These are phyloP conservation scores for Hippocampus zosterae DNA, from an alignment of 2,113 vertebrate species.

Conservation along the genomic window DNA sequence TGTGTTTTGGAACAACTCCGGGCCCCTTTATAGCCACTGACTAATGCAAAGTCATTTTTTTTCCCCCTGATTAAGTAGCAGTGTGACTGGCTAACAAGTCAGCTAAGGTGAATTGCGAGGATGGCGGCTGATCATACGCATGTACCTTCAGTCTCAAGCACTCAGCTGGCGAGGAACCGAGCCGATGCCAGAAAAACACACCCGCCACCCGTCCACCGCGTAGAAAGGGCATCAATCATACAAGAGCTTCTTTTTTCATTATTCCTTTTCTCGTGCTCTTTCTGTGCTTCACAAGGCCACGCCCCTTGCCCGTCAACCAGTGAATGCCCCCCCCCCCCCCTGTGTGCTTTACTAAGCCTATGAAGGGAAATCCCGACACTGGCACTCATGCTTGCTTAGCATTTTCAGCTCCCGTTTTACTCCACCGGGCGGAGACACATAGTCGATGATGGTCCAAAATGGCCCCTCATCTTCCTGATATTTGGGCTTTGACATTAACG, in stretches of 20 bases:
- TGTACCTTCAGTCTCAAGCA: not conserved
- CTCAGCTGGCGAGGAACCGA: not conserved
- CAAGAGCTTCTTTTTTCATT: conserved; percentile 49
- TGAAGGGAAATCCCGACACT: conserved; percentile 52
- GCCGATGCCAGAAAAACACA: not conserved
- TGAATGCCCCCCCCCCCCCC: conserved; percentile 36
- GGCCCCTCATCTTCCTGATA: not conserved
- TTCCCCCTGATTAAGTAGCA: too few species aligned
- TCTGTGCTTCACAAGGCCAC: conserved; percentile 15
- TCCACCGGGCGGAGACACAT: conserved; percentile 11
- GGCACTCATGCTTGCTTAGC: conserved; percentile 48
- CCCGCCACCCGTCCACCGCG: not conserved
- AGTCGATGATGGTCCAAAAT: not conserved
- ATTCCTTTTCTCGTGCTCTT: conserved; percentile 18
- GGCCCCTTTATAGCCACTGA: too few species aligned
- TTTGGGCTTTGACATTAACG: not conserved
- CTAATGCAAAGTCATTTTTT: too few species aligned
- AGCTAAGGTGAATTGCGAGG: too few species aligned
- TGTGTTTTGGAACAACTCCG: too few species aligned
- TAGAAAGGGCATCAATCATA: conserved; percentile 36
- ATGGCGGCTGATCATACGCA: not conserved
- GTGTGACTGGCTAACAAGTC: too few species aligned
- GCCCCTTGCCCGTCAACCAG: conserved; percentile 45
- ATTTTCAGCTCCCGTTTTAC: conserved; percentile 23
- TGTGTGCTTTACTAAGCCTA: conserved; percentile 52